phyloP scores from a whole-genome alignment of 2,797 vertebrate species.

The Cryptoprocta ferox region DNA sequence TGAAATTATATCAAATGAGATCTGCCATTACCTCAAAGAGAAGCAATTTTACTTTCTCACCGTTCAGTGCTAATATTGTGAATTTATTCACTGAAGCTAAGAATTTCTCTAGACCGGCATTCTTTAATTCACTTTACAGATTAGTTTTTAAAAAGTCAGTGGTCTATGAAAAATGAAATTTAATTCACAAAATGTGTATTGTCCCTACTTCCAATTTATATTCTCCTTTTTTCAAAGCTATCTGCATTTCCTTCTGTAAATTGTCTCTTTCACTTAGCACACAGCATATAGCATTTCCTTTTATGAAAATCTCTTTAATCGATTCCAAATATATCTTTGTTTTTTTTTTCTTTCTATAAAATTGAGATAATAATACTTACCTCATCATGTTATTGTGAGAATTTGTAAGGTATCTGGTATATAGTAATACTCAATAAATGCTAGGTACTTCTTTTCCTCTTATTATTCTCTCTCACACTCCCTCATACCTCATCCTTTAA shows the following conservation, averaged over 20 bases:
- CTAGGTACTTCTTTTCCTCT: neutral
- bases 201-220: slow-evolving; percentile 33
- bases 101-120: slow-evolving; percentile 47
- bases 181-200: slow-evolving; percentile 60
- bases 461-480: neutral
- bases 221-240: slow-evolving; percentile 19
- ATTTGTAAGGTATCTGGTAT: neutral
- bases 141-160: slow-evolving; percentile 54
- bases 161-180: slow-evolving; percentile 62
- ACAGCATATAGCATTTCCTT: neutral
- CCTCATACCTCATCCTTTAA: neutral
- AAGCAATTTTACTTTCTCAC: slow-evolving; percentile 64
- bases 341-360: slow-evolving; percentile 33
- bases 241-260: slow-evolving; percentile 5
- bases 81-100: slow-evolving; percentile 54
- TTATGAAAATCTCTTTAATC: neutral
- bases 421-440: neutral
- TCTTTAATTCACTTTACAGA: slow-evolving; percentile 66
- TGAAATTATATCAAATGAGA: slow-evolving; percentile 47
- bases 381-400: neutral
- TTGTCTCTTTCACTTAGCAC: neutral
- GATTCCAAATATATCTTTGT: neutral
- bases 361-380: neutral
- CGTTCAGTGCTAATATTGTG: slow-evolving; percentile 48
- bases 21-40: slow-evolving; percentile 55